Percentiles rank a stretch among this genome's conserved stretches.
These are phyloP conservation scores for Ormyrus labotus DNA, from an alignment of 2,888 invertebrate species.

Conservation along the genomic window DNA sequence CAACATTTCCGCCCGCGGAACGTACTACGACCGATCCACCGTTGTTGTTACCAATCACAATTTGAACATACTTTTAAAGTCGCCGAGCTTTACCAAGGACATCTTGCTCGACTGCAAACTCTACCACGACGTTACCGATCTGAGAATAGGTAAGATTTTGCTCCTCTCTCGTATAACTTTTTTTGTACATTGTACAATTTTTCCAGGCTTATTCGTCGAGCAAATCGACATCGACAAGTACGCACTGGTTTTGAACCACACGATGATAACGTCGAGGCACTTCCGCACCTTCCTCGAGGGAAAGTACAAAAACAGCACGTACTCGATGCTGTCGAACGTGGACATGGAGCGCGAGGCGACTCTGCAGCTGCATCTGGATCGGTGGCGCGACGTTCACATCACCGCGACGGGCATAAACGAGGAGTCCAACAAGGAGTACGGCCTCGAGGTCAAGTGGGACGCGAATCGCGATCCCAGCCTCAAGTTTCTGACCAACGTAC, in stretches of 20 bases:
- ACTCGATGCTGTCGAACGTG: slow-evolving; percentile 82
- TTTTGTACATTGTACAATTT: not conserved
- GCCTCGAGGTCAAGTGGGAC: slow-evolving; percentile 89
- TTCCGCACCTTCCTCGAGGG: slow-evolving; percentile 82
- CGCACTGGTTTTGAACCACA: slow-evolving; percentile 81
- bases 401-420: slow-evolving; percentile 81
- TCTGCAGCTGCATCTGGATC: slow-evolving; percentile 87
- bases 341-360: slow-evolving; percentile 82
- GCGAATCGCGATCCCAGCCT: slow-evolving; percentile 89
- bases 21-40: slow-evolving; percentile 86
- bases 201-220: slow-evolving; percentile 79
- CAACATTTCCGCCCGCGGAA: slow-evolving; percentile 82
- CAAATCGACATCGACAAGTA: slow-evolving; percentile 83
- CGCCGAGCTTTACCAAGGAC: slow-evolving; percentile 83
- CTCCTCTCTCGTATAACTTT: too few relatives aligned
- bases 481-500: slow-evolving; percentile 81
- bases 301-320: slow-evolving; percentile 82
- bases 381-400: slow-evolving; percentile 85
- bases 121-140: slow-evolving; percentile 82
- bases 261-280: slow-evolving; percentile 79
- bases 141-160: slow-evolving; percentile 77
- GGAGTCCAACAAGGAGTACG: slow-evolving; percentile 81
- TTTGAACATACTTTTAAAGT: slow-evolving; percentile 83
- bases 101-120: slow-evolving; percentile 82
- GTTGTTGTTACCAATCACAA: slow-evolving; percentile 81